Base-by-base conservation (phyloP, 1,140 invertebrate species). In the Zaprionus camerounensis region DNA sequence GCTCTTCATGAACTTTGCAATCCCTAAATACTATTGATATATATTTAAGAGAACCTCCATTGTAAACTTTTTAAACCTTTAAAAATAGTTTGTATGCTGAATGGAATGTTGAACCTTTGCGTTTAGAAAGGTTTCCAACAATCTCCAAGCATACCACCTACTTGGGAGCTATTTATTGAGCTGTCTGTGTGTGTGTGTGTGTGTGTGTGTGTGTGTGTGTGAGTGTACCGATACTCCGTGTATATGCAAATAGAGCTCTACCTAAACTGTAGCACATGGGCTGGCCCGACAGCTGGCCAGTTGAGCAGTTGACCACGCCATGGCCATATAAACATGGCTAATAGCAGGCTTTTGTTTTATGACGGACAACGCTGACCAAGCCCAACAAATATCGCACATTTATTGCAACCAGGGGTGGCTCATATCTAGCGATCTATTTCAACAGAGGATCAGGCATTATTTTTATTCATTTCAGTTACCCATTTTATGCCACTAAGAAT, bases 361-460 rank as follows among this genome's bases (percentile, higher is more conserved):
- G 82, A 76, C 63, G 44, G 76, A 49, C 71, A 69, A 49, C 71
- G 70, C 67, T 74, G 83, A 80, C 83, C 83, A 87, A 86, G 84
- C 83, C 83, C 83, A 86, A 83, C 80, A 80, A 86, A 86, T 87
- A 83, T 87, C 53, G 72, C 82, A 85, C 65, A 76, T 82, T 79
- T 71, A 69, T 65, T 79, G 74, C 70, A 63, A 46, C 67, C 83
- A 86, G 83, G 83, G 83, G 49, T 87, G 83, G 58, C 15, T 64
- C 61, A 41, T 4, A 6, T 31, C 44, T 26, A 28, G n/a, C 26
- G 26, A 46, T 15, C 61, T 15, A 34, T 51, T 34, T 67, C 36
- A 31, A 11, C 36, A 20, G 26, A 31, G 49, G 22, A 24, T 57
- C 15, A 20, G 13, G 11, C 38, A 66, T 22, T 5, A 44, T 17